Conservation (phyloP, 2,113 vertebrate species). For the Globicephala melas region DNA sequence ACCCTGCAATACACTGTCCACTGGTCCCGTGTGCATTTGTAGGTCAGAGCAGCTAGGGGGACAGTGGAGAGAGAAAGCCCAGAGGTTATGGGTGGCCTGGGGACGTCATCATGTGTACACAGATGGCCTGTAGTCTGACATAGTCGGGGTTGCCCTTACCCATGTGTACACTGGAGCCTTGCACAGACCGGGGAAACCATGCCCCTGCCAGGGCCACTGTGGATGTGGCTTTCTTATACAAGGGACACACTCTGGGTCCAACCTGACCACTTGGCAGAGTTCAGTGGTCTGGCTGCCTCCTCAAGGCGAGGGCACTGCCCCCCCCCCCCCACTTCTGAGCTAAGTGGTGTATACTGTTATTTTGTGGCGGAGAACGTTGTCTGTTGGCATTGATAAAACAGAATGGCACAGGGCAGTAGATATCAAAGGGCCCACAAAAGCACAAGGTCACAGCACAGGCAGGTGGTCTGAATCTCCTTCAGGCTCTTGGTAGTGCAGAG, state of each 20-base stretch:
- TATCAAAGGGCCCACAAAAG: neutral
- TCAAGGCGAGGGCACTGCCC: neutral
- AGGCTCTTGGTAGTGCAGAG: neutral
- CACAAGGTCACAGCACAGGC: too few species aligned
- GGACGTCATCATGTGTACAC: rapidly evolving
- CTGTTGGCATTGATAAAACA: neutral
- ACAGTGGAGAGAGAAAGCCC: constrained; percentile 60
- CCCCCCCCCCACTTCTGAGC: neutral
- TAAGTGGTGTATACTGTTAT: neutral
- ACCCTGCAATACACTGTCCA: constrained; percentile 96
- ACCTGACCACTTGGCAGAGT: neutral
- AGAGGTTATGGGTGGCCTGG: constrained; percentile 1
- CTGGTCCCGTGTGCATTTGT: constrained; percentile 95
- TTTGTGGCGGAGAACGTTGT: rapidly evolving
- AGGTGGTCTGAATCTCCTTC: neutral
- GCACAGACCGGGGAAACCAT: rapidly evolving
- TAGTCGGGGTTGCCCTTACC: rapidly evolving
- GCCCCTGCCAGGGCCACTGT: neutral
- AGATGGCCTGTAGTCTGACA: neutral
- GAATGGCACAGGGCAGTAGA: neutral
- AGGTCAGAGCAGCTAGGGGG: constrained; percentile 92
- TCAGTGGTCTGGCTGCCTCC: neutral
- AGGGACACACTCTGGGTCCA: neutral
- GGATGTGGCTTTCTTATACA: neutral
- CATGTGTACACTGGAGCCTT: rapidly evolving